phyloP scores from a whole-genome alignment of 2,113 vertebrate species.

The Myiopsitta monachus region DNA sequence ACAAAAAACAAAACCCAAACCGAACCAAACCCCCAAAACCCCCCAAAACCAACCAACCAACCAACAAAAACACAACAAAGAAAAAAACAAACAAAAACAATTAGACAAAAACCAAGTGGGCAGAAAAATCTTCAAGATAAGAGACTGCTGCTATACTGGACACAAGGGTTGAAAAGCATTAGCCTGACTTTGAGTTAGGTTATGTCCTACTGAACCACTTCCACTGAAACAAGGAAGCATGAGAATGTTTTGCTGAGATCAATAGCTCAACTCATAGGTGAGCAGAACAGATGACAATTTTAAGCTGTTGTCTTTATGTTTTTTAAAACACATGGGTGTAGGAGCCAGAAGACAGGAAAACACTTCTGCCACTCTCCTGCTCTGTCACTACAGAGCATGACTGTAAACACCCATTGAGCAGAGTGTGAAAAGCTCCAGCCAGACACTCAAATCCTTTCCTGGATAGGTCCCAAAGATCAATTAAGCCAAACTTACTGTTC shows the following conservation, averaged over 20 bases:
- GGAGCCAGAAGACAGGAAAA: neutral
- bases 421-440: neutral
- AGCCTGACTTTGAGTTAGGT: neutral
- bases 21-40: no score
- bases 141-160: neutral
- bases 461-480: constrained; percentile 43
- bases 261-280: neutral
- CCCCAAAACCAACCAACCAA: neutral
- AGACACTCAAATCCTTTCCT: constrained; percentile 53
- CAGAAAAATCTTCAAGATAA: neutral
- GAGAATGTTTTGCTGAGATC: neutral
- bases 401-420: neutral
- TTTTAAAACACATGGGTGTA: neutral
- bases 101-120: neutral
- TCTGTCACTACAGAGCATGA: constrained; percentile 24
- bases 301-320: constrained; percentile 19
- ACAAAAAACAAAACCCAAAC: no score
- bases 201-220: neutral
- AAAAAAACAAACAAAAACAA: no score
- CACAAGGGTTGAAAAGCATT: neutral
- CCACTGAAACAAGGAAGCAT: neutral
- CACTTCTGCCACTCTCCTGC: neutral
- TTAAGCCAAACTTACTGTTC: constrained; percentile 39
- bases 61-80: neutral
- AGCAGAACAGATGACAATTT: constrained; percentile 11